phyloP scores from a whole-genome alignment of 2,113 vertebrate species.

The Hydrochoerus hydrochaeris region DNA sequence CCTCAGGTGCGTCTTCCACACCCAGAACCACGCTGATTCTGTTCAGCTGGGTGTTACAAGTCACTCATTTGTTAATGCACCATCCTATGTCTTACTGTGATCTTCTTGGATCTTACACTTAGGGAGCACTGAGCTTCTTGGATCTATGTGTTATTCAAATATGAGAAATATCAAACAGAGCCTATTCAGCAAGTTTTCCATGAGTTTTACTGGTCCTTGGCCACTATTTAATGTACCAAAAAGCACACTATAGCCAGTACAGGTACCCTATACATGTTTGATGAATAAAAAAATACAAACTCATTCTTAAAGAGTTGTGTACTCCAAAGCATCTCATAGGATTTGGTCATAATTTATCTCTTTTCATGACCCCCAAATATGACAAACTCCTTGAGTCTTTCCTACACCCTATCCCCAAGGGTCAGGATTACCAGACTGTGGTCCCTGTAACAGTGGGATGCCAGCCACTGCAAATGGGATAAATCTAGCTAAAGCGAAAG shows the following conservation, averaged over 20 bases:
- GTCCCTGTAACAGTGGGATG: neutral
- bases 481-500: neutral
- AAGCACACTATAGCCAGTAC: neutral
- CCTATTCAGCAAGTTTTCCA: neutral
- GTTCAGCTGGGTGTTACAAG: neutral
- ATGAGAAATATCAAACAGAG: neutral
- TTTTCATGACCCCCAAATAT: neutral
- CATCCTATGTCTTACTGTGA: neutral
- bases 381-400: neutral
- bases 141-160: neutral
- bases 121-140: neutral
- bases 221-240: neutral
- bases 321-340: neutral
- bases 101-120: neutral
- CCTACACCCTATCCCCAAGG: accelerated
- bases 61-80: too few relatives aligned
- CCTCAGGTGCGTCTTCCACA: neutral
- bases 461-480: neutral
- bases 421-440: neutral
- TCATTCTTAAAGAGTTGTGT: neutral
- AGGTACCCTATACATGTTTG: neutral
- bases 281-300: neutral
- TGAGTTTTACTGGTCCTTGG: neutral
- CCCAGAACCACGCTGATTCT: neutral
- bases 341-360: neutral